Evolutionary conservation across 2,113 vertebrate genomes (phyloP).

Genomic region (Lathamus discolor): DNA sequence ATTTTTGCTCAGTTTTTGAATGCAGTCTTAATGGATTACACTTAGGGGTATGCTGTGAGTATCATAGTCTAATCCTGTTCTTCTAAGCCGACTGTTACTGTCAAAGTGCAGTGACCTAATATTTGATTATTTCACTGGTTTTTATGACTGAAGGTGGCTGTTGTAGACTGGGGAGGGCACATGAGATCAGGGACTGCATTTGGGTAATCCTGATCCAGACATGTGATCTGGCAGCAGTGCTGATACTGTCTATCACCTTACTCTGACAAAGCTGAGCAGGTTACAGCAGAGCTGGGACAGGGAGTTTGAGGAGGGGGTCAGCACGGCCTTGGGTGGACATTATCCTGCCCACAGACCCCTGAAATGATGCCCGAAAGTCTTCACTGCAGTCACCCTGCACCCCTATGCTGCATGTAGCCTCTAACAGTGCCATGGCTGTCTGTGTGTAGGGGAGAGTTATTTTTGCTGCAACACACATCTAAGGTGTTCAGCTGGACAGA

Average conservation of each 20-base stretch:
- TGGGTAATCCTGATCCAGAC: background rate
- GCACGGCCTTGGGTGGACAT: fast-evolving
- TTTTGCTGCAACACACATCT: background rate
- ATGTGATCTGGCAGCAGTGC: fast-evolving
- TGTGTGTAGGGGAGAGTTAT: background rate
- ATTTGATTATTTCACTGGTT: background rate
- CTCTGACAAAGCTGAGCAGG: fast-evolving
- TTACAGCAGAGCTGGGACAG: background rate
- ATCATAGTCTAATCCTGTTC: background rate
- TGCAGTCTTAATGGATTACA: background rate
- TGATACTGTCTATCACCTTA: fast-evolving
- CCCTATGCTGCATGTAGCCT: background rate
- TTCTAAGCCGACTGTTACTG: background rate
- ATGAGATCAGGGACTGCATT: background rate
- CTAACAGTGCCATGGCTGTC: no score
- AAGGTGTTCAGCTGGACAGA: background rate
- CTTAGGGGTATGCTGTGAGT: background rate
- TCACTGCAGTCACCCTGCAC: fast-evolving
- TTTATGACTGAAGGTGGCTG: background rate
- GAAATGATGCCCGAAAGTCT: background rate
- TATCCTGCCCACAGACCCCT: fast-evolving
- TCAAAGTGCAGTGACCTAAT: background rate
- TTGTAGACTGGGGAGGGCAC: background rate
- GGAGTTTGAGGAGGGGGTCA: background rate
- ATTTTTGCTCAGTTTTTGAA: background rate